Percentiles rank a stretch among this genome's conserved stretches.
These are phyloP conservation scores for Lates calcarifer DNA, from an alignment of 2,113 vertebrate genomes.

Conservation along the genomic window DNA sequence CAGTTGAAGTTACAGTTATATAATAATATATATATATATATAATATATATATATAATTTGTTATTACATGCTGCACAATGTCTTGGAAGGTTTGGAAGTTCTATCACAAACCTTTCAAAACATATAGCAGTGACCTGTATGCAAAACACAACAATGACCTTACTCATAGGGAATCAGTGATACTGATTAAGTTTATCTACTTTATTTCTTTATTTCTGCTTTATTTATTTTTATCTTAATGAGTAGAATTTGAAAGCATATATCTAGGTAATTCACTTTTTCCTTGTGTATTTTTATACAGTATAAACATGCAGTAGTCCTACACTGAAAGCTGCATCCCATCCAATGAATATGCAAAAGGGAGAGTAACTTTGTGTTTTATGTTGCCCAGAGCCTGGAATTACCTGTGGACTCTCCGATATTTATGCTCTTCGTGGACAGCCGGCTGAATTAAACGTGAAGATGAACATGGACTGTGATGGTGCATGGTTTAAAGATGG, in stretches of 20 bases:
- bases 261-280: neutral
- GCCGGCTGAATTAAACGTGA: slow-evolving; percentile 77
- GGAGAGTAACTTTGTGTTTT: slow-evolving; percentile 27
- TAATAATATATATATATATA: too few relatives aligned
- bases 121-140: neutral
- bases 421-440: slow-evolving; percentile 78
- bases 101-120: neutral
- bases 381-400: slow-evolving; percentile 61
- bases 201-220: too few relatives aligned
- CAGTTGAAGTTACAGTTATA: too few relatives aligned
- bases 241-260: neutral
- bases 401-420: slow-evolving; percentile 83
- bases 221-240: too few relatives aligned
- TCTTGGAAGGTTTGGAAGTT: neutral
- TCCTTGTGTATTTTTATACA: neutral
- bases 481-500: slow-evolving; percentile 88
- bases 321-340: neutral
- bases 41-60: too few relatives aligned
- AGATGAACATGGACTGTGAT: slow-evolving; percentile 76
- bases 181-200: neutral
- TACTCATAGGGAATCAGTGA: neutral
- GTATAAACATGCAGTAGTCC: neutral
- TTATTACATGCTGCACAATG: neutral
- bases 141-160: neutral
- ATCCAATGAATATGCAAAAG: neutral